A percentile compares a stretch with the other conserved stretches of the same genome.
phyloP scores from a whole-genome alignment of 2,113 vertebrate species.

The Melozone crissalis region DNA sequence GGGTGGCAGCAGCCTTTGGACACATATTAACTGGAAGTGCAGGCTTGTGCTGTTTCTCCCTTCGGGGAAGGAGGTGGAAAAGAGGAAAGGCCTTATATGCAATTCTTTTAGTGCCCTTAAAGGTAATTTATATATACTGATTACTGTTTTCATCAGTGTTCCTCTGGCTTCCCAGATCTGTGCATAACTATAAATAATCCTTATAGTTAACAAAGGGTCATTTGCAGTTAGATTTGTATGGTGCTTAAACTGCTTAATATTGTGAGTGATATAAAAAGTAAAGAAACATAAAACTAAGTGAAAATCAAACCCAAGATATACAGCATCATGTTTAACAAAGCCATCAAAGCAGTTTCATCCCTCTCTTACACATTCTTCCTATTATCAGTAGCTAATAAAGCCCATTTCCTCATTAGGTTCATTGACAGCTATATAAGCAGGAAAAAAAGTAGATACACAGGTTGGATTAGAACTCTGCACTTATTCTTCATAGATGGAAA shows the following conservation, averaged over 20 bases:
- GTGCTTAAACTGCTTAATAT: neutral
- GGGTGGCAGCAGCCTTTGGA: neutral
- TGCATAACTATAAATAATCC: neutral
- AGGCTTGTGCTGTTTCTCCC: neutral
- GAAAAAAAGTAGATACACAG: neutral
- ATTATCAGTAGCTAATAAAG: neutral
- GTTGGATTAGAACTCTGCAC: neutral
- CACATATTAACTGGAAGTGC: fast-evolving
- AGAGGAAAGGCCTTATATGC: neutral
- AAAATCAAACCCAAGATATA: neutral
- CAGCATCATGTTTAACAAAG: neutral
- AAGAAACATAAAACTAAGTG: neutral
- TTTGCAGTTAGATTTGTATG: neutral
- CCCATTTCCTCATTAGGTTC: neutral
- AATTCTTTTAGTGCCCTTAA: neutral
- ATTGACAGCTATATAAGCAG: neutral
- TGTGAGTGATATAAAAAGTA: neutral
- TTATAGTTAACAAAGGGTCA: neutral
- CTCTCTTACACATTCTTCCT: neutral
- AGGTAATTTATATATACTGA: neutral
- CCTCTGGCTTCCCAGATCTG: neutral
- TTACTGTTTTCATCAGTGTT: neutral
- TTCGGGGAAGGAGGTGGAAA: neutral
- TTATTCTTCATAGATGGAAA: neutral
- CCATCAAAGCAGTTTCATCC: neutral